Base-by-base conservation (phyloP, 1,140 invertebrate genomes). In the Grapholita molesta region DNA sequence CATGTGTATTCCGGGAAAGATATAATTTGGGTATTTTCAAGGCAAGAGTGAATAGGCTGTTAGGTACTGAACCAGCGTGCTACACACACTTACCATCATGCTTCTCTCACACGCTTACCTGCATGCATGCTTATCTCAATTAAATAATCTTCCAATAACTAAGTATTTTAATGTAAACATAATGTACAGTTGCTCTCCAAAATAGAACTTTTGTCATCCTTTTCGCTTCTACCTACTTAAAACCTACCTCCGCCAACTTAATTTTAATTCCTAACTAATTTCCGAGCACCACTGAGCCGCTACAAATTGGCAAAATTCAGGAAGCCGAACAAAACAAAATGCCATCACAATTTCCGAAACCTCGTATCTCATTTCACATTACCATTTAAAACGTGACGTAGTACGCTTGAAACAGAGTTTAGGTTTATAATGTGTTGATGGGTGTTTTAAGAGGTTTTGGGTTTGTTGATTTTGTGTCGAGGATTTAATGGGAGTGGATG, bases 301-400 rank as follows among this genome's bases (percentile, higher is more conserved):
- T 21, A 48, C 42, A 48, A 48, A 48, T 48, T 48, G 42, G 7
- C 42, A 48, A 38, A 38, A 38, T 48, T 21, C 42, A 48, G 18
- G 42, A 48, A 48, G 42, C 42, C 42, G 42, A 48, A 48, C 18
- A 48, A 48, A 48, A 48, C 42, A 48, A 48, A 48, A 48, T 48
- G 2, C 18, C 18, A 12, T 15, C 0, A 48, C 15, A 21, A 48
- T n/a, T 21, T 21, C 2, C 18, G 18, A 2, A 48, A 21, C 6
- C 42, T 48, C 42, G 0, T 48, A 48, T 48, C 35, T 21, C 42
- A 30, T n/a, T 48, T 6, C 42, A 48, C 3, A 9, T 9, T 7
- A 18, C 42, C 1, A 9, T 9, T 48, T 38, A n/a, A 48, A 48
- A 48, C 18, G 3, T 7, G 8, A 48, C 42, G 7, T 9, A 21